Base-by-base conservation (phyloP, 1,140 invertebrate genomes). In the Cataglyphis hispanica region DNA sequence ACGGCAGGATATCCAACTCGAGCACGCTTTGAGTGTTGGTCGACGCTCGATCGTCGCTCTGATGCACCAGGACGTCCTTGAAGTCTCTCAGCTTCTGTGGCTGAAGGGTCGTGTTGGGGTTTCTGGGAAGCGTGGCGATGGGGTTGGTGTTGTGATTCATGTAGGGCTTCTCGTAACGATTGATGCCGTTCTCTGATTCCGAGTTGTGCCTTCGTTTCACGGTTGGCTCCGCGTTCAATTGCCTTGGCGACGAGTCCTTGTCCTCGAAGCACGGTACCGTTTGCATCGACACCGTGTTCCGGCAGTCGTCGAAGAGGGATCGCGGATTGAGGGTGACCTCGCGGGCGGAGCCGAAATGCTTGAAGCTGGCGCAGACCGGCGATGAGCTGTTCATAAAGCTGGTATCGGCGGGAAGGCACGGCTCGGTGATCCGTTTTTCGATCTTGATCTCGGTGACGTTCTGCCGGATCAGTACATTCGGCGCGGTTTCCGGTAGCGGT, bases 371-470 rank as follows among this genome's bases (percentile, higher is more conserved):
- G 34, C 75, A 67, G 1, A 86, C 66, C 0, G 91, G 91, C 0
- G 91, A 90, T 0, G 91, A 91, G 8, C 72, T 91, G 72, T 92
- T 90, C 72, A 90, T 67, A 61, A 91, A 89, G 16, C 86, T 89
- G 0, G 85, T 78, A n/a, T 91, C 89, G 0, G 85, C 69, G 31
- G 61, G 72, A 53, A 60, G 88, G 40, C 66, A 87, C 0, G 81
- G 53, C 56, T 94, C 93, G 0, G 93, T 86, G 4, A 92, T 86
- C 1, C 92, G 87, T 60, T 94, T 95, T 66, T 95, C 94, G 2
- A 95, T 95, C 64, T 95, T 95, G 11, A 95, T 94, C 64, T 95
- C 94, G 0, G 94, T 95, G 0, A 95, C 92, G 60, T 94, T 95
- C 43, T 94, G 94, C 0, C 94, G 90, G 2, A 94, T 93, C 0